phyloP scores from a whole-genome alignment of 2,888 invertebrate species.

The Ramazzottius varieornatus region DNA sequence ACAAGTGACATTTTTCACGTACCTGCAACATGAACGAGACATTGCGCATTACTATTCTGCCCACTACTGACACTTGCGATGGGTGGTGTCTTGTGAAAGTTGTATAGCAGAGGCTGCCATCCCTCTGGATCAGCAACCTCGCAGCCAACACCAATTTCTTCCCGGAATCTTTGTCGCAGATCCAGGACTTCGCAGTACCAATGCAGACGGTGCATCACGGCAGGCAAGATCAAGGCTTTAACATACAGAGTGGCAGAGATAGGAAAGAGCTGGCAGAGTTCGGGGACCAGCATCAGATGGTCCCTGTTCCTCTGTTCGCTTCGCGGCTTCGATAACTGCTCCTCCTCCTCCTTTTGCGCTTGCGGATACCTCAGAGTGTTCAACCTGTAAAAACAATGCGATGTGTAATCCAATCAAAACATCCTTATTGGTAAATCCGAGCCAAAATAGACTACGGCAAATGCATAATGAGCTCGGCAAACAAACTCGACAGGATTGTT shows the following conservation, averaged over 20 bases:
- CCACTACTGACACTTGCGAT: not conserved
- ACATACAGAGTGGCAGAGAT: constrained; percentile 28
- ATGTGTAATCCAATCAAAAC: too few species aligned
- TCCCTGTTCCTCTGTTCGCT: not conserved
- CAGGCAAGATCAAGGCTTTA: constrained; percentile 26
- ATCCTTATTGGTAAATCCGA: too few species aligned
- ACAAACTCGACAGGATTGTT: too few species aligned
- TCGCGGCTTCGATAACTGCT: too few species aligned
- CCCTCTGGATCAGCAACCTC: not conserved
- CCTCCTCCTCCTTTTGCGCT: too few species aligned
- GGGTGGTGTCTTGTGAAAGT: not conserved
- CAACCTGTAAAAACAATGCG: too few species aligned
- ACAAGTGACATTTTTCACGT: too few species aligned
- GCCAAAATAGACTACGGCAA: too few species aligned
- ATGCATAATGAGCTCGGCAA: too few species aligned
- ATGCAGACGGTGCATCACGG: constrained; percentile 23
- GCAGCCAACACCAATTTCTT: not conserved
- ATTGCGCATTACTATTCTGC: too few species aligned
- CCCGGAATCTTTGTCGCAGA: not conserved
- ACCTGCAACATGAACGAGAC: too few species aligned
- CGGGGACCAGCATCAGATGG: constrained; percentile 27
- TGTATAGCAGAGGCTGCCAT: not conserved
- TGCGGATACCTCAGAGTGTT: too few species aligned
- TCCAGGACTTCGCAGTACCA: not conserved
- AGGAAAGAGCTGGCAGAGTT: constrained; percentile 28